phyloP scores from a whole-genome alignment of 2,888 invertebrate genomes.

The Drosophila ezoana region DNA sequence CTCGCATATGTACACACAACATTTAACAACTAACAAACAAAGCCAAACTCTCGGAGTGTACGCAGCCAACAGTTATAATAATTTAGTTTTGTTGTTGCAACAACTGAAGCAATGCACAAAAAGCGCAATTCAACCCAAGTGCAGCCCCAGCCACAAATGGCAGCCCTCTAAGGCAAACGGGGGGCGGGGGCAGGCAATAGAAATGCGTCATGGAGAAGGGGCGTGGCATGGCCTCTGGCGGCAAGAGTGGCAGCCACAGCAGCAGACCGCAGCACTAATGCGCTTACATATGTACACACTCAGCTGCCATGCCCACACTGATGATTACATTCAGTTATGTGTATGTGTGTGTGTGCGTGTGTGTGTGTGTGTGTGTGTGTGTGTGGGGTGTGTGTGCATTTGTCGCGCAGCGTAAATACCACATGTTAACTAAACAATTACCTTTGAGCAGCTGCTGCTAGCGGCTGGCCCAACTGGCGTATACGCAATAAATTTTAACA shows the following conservation, averaged over 20 bases:
- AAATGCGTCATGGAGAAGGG: constrained; percentile 6
- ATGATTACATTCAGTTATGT: constrained; percentile 59
- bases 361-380: constrained; percentile 28
- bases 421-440: constrained; percentile 82
- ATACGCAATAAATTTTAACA: constrained; percentile 54
- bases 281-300: constrained; percentile 52
- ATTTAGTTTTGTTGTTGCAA: constrained; percentile 61
- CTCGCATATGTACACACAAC: constrained; percentile 25
- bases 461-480: constrained; percentile 43
- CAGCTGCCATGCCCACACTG: constrained; percentile 35
- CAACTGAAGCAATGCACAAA: constrained; percentile 56
- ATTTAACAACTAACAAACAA: constrained; percentile 55
- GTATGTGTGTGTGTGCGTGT: constrained; percentile 12
- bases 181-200: constrained; percentile 2
- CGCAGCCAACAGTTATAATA: constrained; percentile 53
- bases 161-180: constrained; percentile 5
- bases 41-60: constrained; percentile 33
- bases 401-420: constrained; percentile 65
- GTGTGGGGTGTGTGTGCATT: constrained; percentile 23
- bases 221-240: constrained; percentile 35
- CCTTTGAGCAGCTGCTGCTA: constrained; percentile 49
- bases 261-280: constrained; percentile 71
- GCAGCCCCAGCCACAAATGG: constrained; percentile 1
- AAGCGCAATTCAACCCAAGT: constrained; percentile 60
- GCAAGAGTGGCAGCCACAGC: constrained; percentile 52